Conservation (phyloP, 2,888 invertebrate species). For the Caenorhabditis sp. region DNA sequence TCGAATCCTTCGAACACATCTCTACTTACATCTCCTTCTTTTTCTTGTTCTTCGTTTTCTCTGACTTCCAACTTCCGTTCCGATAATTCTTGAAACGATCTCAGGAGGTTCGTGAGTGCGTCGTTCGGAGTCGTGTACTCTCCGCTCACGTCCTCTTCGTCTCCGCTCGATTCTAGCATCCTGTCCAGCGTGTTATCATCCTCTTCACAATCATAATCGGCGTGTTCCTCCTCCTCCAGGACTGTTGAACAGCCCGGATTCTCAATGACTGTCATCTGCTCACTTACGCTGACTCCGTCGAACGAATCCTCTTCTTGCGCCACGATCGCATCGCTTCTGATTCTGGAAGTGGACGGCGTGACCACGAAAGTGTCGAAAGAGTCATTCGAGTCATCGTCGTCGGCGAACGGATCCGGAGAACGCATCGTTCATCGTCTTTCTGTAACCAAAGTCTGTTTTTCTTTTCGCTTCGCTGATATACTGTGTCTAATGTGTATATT, state of each 20-base stretch:
- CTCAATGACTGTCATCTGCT: slow-evolving; percentile 33
- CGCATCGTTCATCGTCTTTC: slow-evolving; percentile 28
- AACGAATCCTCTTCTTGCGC: slow-evolving; percentile 27
- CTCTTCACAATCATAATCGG: slow-evolving; percentile 1
- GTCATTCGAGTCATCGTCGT: slow-evolving; percentile 25
- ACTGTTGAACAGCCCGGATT: neutral
- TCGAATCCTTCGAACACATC: slow-evolving; percentile 29
- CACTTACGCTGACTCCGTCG: slow-evolving; percentile 10
- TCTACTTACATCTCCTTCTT: slow-evolving; percentile 2
- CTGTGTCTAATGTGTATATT: too few species aligned
- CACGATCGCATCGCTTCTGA: slow-evolving; percentile 27
- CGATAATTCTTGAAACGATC: slow-evolving; percentile 27
- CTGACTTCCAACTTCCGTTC: too few species aligned
- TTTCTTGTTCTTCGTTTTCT: neutral
- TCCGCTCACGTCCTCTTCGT: slow-evolving; percentile 1
- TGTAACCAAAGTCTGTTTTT: too few species aligned
- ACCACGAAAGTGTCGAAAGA: slow-evolving; percentile 33
- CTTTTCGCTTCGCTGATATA: too few species aligned
- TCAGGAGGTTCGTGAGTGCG: slow-evolving; percentile 34
- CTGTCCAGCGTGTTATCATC: slow-evolving; percentile 31
- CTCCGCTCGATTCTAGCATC: slow-evolving; percentile 23
- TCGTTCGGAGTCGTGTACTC: slow-evolving; percentile 9
- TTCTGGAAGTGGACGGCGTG: neutral
- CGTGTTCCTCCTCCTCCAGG: slow-evolving; percentile 1
- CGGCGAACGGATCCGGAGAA: slow-evolving; percentile 41